Evolutionary conservation across 2,113 vertebrate species (phyloP).

Genomic region (Saccopteryx bilineata): DNA sequence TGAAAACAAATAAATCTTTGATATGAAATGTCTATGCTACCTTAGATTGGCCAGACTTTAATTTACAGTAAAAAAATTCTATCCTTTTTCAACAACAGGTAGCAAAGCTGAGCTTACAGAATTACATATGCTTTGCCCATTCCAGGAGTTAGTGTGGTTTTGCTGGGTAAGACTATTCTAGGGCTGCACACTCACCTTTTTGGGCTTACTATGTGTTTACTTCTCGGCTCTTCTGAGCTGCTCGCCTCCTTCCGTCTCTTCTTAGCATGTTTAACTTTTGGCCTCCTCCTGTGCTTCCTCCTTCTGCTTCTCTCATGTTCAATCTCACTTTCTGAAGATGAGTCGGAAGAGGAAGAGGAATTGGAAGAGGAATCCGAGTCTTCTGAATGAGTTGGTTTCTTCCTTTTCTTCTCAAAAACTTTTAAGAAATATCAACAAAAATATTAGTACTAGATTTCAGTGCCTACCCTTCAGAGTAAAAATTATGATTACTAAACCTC

Average conservation of each 20-base stretch:
- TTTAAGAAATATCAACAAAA: constrained; percentile 61
- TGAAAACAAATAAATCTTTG: constrained; percentile 29
- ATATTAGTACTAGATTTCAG: constrained; percentile 40
- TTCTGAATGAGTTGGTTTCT: constrained; percentile 87
- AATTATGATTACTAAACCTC: not conserved
- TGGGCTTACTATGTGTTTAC: constrained; percentile 81
- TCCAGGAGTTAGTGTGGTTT: not conserved
- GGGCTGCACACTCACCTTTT: constrained; percentile 84
- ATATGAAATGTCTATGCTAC: not conserved
- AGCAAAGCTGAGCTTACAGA: not conserved
- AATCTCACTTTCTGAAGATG: constrained; percentile 90
- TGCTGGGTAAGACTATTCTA: not conserved
- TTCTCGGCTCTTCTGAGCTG: constrained; percentile 86
- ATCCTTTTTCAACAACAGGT: not conserved
- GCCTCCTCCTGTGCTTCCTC: constrained; percentile 90
- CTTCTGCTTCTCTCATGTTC: constrained; percentile 90
- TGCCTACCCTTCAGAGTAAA: constrained; percentile 19
- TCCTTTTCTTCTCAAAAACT: constrained; percentile 94
- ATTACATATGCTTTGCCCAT: not conserved
- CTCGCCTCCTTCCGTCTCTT: constrained; percentile 89
- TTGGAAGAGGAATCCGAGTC: constrained; percentile 91
- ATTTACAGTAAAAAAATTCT: not conserved
- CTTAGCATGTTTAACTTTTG: constrained; percentile 91
- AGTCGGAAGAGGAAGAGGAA: constrained; percentile 89
- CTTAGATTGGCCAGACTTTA: not conserved